Evolutionary conservation across 2,113 vertebrate species (phyloP).

Genomic region (Gallinago jamesoni): DNA sequence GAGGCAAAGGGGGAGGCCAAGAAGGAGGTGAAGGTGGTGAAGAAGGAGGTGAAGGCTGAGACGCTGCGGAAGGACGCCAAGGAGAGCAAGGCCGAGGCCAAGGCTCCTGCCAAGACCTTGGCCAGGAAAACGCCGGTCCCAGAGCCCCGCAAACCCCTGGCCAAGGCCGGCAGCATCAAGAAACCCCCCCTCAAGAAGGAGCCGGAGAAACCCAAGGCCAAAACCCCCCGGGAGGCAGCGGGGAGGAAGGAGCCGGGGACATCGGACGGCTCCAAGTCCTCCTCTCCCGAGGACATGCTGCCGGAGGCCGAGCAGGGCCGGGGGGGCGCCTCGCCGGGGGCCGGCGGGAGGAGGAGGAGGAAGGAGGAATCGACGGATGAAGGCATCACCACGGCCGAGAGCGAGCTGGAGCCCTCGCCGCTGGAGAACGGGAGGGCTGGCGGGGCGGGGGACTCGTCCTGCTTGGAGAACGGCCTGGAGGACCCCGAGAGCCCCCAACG

Average conservation of each 20-base stretch:
- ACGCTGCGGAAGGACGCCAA: conserved; percentile 32
- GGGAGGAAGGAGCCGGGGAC: not conserved
- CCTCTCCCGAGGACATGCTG: conserved; percentile 69
- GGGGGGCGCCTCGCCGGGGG: not conserved
- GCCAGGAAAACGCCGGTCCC: not conserved
- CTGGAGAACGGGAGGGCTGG: not conserved
- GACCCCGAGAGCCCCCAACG: conserved; percentile 74
- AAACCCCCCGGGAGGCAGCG: not conserved
- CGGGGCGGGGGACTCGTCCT: not conserved
- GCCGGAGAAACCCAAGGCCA: conserved; percentile 13
- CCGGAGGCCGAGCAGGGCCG: conserved; percentile 51
- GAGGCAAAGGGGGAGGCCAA: conserved; percentile 60
- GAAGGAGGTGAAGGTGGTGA: conserved; percentile 57
- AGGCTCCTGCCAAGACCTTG: conserved; percentile 53
- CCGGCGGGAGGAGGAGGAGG: not conserved
- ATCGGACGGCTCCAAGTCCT: conserved; percentile 52
- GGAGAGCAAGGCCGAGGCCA: conserved; percentile 75
- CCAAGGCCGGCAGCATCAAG: conserved; percentile 54
- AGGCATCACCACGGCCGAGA: conserved; percentile 47
- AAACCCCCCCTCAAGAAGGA: conserved; percentile 61
- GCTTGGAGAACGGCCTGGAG: not conserved
- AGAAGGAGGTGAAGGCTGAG: conserved; percentile 77
- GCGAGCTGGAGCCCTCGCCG: not conserved
- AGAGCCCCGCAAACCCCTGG: not conserved
- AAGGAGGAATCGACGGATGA: conserved; percentile 15